phyloP scores from a whole-genome alignment of 2,888 invertebrate species.

The Romanomermis culicivorax region DNA sequence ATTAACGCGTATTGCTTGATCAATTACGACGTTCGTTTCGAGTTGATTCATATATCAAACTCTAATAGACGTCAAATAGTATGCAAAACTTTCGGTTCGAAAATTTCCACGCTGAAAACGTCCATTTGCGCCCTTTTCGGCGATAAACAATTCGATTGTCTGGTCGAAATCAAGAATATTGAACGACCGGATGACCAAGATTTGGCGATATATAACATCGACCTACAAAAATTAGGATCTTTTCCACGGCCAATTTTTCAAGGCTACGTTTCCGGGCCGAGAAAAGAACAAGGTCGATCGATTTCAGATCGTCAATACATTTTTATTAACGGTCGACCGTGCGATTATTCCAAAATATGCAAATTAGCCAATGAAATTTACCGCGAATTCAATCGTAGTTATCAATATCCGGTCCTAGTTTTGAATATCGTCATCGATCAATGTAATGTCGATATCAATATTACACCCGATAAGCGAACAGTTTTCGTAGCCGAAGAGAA shows the following conservation, averaged over 20 bases:
- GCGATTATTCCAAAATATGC: constrained; percentile 60
- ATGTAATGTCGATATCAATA: constrained; percentile 62
- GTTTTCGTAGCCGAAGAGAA: constrained; percentile 38
- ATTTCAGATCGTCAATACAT: constrained; percentile 70
- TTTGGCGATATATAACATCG: background rate
- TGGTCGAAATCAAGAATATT: background rate
- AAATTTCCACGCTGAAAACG: constrained; percentile 40
- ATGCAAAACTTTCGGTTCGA: background rate
- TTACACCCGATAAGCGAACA: constrained; percentile 88
- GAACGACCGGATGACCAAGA: background rate
- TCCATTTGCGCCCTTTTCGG: constrained; percentile 71
- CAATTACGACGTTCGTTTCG: constrained; percentile 44
- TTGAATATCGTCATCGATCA: constrained; percentile 42
- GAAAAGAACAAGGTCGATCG: background rate
- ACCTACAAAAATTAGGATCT: background rate
- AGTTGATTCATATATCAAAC: constrained; percentile 14
- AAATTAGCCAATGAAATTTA: constrained; percentile 76
- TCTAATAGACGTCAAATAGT: background rate
- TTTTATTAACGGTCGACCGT: constrained; percentile 77
- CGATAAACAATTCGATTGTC: constrained; percentile 41
- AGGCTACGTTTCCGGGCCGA: background rate
- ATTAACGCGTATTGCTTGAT: constrained; percentile 76
- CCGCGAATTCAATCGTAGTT: constrained; percentile 53
- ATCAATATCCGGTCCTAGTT: constrained; percentile 66
- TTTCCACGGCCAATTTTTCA: background rate